Percentiles rank a stretch among this genome's conserved stretches.
Conservation (phyloP, 2,888 invertebrate species). For the Rhogogaster chlorosoma region DNA sequence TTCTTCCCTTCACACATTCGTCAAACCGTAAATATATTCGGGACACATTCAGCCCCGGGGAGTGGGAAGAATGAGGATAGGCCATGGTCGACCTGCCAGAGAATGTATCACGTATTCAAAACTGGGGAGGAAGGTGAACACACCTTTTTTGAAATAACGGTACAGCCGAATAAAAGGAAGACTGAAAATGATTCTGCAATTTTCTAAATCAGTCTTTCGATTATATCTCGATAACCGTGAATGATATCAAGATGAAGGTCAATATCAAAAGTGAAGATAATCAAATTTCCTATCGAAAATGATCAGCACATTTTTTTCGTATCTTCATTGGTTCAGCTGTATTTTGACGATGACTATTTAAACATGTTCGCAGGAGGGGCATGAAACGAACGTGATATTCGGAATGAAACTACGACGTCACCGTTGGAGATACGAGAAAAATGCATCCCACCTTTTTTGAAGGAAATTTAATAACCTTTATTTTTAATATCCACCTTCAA, state of each 20-base stretch:
- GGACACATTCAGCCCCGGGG: background rate
- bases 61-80: background rate
- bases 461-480: background rate
- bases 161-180: background rate
- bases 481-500: background rate
- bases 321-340: background rate
- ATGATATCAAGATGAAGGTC: background rate
- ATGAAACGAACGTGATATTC: background rate
- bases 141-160: background rate
- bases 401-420: background rate
- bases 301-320: background rate
- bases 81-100: background rate
- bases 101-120: background rate
- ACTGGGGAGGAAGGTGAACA: background rate
- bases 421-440: background rate
- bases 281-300: background rate
- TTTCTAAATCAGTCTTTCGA: background rate
- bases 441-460: background rate
- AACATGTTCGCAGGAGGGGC: background rate
- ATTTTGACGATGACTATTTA: background rate
- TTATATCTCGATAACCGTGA: background rate
- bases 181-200: too few relatives aligned
- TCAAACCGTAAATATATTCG: conserved; percentile 19
- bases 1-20: conserved; percentile 3
- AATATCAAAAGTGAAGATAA: background rate